A percentile compares a stretch with the other conserved stretches of the same genome.
Evolutionary conservation across 2,113 vertebrate genomes (phyloP).

Genomic region (Carollia perspicillata): DNA sequence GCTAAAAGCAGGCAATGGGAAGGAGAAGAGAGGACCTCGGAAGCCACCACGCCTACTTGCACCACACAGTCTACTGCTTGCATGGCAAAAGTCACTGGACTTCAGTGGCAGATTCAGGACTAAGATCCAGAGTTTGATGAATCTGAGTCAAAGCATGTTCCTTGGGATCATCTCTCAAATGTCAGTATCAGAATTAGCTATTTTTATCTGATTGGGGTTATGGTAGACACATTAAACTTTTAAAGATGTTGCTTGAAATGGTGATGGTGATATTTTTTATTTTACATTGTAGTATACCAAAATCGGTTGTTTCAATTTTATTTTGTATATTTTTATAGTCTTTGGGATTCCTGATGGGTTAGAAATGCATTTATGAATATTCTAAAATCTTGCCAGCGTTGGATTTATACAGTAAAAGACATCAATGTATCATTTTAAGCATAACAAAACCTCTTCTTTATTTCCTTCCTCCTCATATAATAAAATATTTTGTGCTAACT

Average conservation of each 20-base stretch:
- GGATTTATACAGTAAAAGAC: not conserved
- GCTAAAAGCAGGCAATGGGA: not conserved
- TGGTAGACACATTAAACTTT: not conserved
- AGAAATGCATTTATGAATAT: not conserved
- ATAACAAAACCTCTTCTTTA: not conserved
- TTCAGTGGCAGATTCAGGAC: not conserved
- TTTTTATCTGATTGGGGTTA: not conserved
- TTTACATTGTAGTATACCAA: not conserved
- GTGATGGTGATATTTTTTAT: not conserved
- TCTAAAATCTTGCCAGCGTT: not conserved
- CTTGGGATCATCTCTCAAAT: not conserved
- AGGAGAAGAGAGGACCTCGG: not conserved
- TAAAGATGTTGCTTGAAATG: not conserved
- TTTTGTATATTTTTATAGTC: not conserved
- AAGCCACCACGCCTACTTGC: not conserved
- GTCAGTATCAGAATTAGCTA: not conserved
- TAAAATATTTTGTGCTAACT: not conserved
- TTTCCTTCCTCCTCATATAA: not conserved
- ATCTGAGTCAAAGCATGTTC: not conserved
- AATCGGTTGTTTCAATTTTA: not conserved
- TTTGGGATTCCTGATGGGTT: not conserved
- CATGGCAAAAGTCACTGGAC: not conserved
- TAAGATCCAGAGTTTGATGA: not conserved
- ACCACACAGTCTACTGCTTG: not conserved
- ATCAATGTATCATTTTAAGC: not conserved